Evolutionary conservation across 2,888 invertebrate species (phyloP).

Genomic region (Augiades crinisus): DNA sequence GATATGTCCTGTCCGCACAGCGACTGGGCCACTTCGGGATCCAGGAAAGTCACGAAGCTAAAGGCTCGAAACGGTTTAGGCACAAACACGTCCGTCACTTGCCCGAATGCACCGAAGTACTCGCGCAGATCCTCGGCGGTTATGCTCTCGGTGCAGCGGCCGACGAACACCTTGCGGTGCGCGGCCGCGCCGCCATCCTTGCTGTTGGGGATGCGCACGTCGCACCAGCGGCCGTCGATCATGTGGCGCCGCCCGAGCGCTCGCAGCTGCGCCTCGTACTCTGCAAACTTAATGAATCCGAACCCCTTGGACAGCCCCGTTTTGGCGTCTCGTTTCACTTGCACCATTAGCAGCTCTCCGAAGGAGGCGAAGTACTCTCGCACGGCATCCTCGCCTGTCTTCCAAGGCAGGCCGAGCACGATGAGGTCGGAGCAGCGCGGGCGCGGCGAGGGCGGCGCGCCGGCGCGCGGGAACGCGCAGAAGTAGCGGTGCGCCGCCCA

Average conservation of each 20-base stretch:
- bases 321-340: slow-evolving; percentile 81
- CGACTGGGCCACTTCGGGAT: slow-evolving; percentile 89
- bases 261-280: slow-evolving; percentile 84
- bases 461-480: slow-evolving; percentile 91
- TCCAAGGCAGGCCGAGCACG: slow-evolving; percentile 89
- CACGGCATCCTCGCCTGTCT: slow-evolving; percentile 87
- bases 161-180: slow-evolving; percentile 91
- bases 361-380: slow-evolving; percentile 86
- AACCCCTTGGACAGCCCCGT: slow-evolving; percentile 86
- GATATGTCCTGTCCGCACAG: slow-evolving; percentile 92
- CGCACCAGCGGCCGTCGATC: slow-evolving; percentile 87
- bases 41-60: slow-evolving; percentile 91
- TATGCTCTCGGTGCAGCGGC: slow-evolving; percentile 90
- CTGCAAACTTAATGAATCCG: slow-evolving; percentile 86
- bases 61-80: slow-evolving; percentile 92
- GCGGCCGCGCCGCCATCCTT: slow-evolving; percentile 85
- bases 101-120: slow-evolving; percentile 90
- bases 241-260: slow-evolving; percentile 84
- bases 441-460: slow-evolving; percentile 55
- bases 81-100: slow-evolving; percentile 93
- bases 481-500: slow-evolving; percentile 90
- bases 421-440: slow-evolving; percentile 87
- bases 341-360: slow-evolving; percentile 83
- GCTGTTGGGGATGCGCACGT: slow-evolving; percentile 86
- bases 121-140: slow-evolving; percentile 89